Conservation (phyloP, 2,888 invertebrate genomes). For the Oscheius sp. region DNA sequence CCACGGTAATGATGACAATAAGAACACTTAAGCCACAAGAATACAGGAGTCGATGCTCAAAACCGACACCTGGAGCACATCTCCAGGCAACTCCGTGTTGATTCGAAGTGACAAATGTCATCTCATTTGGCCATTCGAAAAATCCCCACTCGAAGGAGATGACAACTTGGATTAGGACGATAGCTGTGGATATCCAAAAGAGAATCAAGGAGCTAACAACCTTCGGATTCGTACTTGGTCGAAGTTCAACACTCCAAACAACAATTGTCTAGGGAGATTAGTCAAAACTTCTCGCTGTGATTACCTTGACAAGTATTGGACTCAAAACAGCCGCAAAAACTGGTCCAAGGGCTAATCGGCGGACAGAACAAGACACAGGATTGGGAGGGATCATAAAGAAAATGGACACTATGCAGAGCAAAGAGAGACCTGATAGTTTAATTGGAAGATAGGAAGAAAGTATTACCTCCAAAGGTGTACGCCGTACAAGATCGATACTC, state of each 20-base stretch:
- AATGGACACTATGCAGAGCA: slow-evolving; percentile 53
- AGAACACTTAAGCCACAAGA: slow-evolving; percentile 43
- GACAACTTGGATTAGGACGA: slow-evolving; percentile 44
- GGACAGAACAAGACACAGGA: slow-evolving; percentile 49
- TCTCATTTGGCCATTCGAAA: slow-evolving; percentile 43
- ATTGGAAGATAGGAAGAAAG: too few relatives aligned
- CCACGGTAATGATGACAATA: slow-evolving; percentile 41
- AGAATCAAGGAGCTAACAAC: neutral
- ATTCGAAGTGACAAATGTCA: slow-evolving; percentile 40
- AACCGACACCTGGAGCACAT: slow-evolving; percentile 48
- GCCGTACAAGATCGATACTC: slow-evolving; percentile 56
- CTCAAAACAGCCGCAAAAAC: slow-evolving; percentile 52
- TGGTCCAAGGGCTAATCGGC: slow-evolving; percentile 55
- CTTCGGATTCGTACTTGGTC: neutral
- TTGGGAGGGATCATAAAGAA: slow-evolving; percentile 62
- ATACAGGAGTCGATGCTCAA: slow-evolving; percentile 36
- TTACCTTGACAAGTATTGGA: slow-evolving; percentile 55
- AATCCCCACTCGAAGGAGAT: slow-evolving; percentile 54
- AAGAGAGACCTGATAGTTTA: slow-evolving; percentile 51
- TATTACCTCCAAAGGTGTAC: slow-evolving; percentile 52
- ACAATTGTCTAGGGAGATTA: slow-evolving; percentile 23
- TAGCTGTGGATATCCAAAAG: slow-evolving; percentile 33
- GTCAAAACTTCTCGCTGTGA: neutral
- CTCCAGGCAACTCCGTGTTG: slow-evolving; percentile 50
- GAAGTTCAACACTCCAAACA: slow-evolving; percentile 33